Base-by-base conservation (phyloP, 1,140 invertebrate genomes). In the Drosophila azteca region DNA sequence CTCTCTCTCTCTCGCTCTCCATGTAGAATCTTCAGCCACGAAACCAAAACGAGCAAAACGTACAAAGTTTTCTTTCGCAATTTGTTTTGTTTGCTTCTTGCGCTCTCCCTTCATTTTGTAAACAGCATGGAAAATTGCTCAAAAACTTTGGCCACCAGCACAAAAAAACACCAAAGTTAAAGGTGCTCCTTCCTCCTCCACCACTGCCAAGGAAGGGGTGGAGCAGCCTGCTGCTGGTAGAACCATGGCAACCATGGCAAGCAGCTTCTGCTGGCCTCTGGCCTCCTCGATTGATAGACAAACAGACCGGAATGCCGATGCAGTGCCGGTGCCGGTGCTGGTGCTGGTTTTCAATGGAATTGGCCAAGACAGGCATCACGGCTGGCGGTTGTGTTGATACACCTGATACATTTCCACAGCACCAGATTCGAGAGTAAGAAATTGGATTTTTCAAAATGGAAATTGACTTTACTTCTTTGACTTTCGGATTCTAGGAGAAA, bases 71-170 rank as follows among this genome's bases (percentile, higher is more conserved):
- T 87, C 62, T 67, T 75, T 82, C 39, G 79, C 82, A 87, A 88
- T 87, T 87, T 88, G 70, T 82, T 88, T 87, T 77, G 81, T 87
- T 87, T 85, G 69, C 82, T 71, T 76, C 70, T 88, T 87, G 79
- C 69, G 35, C 35, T 39, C 35, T 82, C 46, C 70, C 57, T 74
- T 71, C 78, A 82, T 88, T 87, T 68, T 76, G 82, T 76, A 87
- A 88, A 88, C 83, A 87, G 74, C 74, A 76, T 82, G 78, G 78
- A 85, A 85, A 82, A 87, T 87, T 81, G 73, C 77, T 64, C 74
- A 57, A 58, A 58, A 87, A 87, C 83, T 87, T 87, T 79, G 66
- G 24, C 73, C 58, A 17, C 31, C 57, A 55, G 58, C 39, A 67
- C 76, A 75, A 79, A 80, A 80, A 80, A 87, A 82, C 72, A 50